phyloP scores from a whole-genome alignment of 2,888 invertebrate species.

The Drosophila anceps region DNA sequence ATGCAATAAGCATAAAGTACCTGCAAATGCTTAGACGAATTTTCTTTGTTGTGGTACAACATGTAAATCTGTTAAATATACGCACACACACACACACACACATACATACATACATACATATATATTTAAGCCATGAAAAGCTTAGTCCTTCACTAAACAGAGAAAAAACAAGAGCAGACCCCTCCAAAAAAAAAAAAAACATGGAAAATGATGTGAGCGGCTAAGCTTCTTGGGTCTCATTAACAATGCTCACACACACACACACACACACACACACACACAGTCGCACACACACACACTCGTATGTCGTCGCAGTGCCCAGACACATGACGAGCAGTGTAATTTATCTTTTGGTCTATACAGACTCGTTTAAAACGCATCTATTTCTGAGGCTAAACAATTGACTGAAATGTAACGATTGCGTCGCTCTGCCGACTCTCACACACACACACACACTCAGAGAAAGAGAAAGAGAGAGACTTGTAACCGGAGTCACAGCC shows the following conservation, averaged over 20 bases:
- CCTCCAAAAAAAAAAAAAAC: conserved; percentile 24
- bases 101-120: conserved; percentile 19
- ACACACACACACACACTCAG: conserved; percentile 20
- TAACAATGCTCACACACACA: conserved; percentile 61
- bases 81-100: conserved; percentile 13
- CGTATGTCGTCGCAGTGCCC: conserved; percentile 21
- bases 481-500: conserved; percentile 11
- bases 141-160: conserved; percentile 20
- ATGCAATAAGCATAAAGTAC: conserved; percentile 41
- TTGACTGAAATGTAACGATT: conserved; percentile 76
- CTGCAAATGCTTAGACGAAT: conserved; percentile 26
- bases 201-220: conserved; percentile 47
- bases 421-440: conserved; percentile 37
- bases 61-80: conserved; percentile 66
- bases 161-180: conserved; percentile 1
- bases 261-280: not conserved
- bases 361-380: conserved; percentile 74
- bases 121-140: conserved; percentile 17
- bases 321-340: conserved; percentile 53
- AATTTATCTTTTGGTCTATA: conserved; percentile 70
- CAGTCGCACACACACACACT: conserved; percentile 2
- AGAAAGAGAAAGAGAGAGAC: conserved; percentile 21
- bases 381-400: conserved; percentile 68
- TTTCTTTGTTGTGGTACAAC: conserved; percentile 30
- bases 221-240: conserved; percentile 75